Percentiles rank a stretch among this genome's conserved stretches.
phyloP scores from a whole-genome alignment of 2,113 vertebrate species.

The Xenopus tropicalis region UCB_Xtro_10.0 CM004450.2:100243501-100244000 shows the following conservation, averaged over 20 bases:
- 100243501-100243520: too few species aligned
- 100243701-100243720: too few species aligned
- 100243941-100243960: not conserved
- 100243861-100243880: slow-evolving; percentile 87
- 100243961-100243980: not conserved
- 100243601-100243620: too few species aligned
- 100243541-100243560: too few species aligned
- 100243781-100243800: slow-evolving; percentile 82
- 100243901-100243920: slow-evolving; percentile 92
- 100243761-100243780: not conserved
- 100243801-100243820: slow-evolving; percentile 96
- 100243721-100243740: too few species aligned
- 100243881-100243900: slow-evolving; percentile 86
- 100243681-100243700: too few species aligned
- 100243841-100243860: slow-evolving; percentile 84
- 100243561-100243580: too few species aligned
- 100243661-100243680: not conserved
- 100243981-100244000: not conserved
- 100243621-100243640: too few species aligned
- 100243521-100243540: too few species aligned
- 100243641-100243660: too few species aligned
- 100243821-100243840: slow-evolving; percentile 93
- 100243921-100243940: slow-evolving; percentile 63
- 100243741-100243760: too few species aligned
- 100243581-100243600: too few species aligned